phyloP scores from a whole-genome alignment of 2,888 invertebrate genomes.

The Hypolimnas misippus region DNA sequence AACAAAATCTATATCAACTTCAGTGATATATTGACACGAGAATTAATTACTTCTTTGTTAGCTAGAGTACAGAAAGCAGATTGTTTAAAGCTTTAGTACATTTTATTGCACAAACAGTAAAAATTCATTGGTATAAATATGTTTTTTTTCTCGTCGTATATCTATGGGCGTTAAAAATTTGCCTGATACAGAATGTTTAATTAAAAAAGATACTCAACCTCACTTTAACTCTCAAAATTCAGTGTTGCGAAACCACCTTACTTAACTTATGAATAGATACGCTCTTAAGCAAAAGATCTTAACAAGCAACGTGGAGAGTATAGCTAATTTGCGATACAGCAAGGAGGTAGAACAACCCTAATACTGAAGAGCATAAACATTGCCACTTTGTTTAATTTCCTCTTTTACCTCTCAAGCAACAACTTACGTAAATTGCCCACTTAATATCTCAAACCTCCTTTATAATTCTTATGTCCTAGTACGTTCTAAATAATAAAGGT shows the following conservation, averaged over 20 bases:
- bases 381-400: slow-evolving; percentile 34
- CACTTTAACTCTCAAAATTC: background rate
- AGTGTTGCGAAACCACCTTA: background rate
- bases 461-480: slow-evolving; percentile 24
- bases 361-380: slow-evolving; percentile 23
- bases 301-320: slow-evolving; percentile 28
- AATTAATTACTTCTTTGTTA: too few species aligned
- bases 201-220: background rate
- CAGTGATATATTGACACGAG: too few species aligned
- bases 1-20: too few species aligned
- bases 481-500: background rate
- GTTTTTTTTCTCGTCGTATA: too few species aligned
- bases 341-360: slow-evolving; percentile 17
- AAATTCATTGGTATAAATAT: too few species aligned
- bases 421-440: slow-evolving; percentile 33
- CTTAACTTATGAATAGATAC: background rate
- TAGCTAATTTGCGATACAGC: slow-evolving; percentile 31
- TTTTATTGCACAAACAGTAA: too few species aligned
- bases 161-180: background rate
- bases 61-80: too few species aligned
- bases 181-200: background rate
- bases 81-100: too few species aligned
- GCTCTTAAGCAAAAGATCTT: slow-evolving; percentile 17
- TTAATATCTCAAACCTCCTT: slow-evolving; percentile 28
- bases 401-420: slow-evolving; percentile 28